These are phyloP conservation scores for Adelphocoris suturalis DNA, from an alignment of 2,888 invertebrate species.

Conservation along the genomic window DNA sequence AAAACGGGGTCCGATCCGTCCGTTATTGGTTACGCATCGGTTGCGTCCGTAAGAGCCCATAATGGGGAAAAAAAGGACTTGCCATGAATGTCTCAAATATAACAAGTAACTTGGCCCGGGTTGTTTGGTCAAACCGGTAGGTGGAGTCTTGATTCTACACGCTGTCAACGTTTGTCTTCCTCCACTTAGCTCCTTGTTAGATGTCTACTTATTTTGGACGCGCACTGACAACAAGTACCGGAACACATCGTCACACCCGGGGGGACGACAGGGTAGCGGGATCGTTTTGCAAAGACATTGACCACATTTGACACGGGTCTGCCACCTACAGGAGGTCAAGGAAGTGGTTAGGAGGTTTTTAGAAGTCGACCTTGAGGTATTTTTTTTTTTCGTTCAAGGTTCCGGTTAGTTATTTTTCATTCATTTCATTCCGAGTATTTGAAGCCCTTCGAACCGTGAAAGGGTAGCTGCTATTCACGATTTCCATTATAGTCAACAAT, in stretches of 20 bases:
- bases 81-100: not conserved
- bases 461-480: too few relatives aligned
- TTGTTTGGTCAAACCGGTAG: not conserved
- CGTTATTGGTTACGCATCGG: slow-evolving; percentile 56
- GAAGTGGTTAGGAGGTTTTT: slow-evolving; percentile 48
- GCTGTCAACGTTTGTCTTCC: slow-evolving; percentile 46
- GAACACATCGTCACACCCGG: slow-evolving; percentile 31
- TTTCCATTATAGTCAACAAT: too few relatives aligned
- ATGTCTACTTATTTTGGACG: not conserved
- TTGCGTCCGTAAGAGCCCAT: slow-evolving; percentile 4
- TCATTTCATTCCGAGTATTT: slow-evolving; percentile 12
- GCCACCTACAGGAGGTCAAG: not conserved
- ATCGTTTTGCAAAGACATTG: not conserved
- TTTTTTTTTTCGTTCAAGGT: not conserved
- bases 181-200: slow-evolving; percentile 20
- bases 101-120: not conserved
- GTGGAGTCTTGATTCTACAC: slow-evolving; percentile 43
- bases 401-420: slow-evolving; percentile 4
- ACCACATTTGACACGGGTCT: not conserved
- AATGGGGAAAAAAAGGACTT: not conserved
- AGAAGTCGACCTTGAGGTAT: slow-evolving; percentile 53
- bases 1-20: slow-evolving; percentile 15
- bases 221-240: slow-evolving; percentile 40
- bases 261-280: not conserved
- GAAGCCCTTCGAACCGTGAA: not conserved